These are phyloP conservation scores for Drosophila kanapiae DNA, from an alignment of 1,140 invertebrate genomes.

Conservation along the genomic window DNA sequence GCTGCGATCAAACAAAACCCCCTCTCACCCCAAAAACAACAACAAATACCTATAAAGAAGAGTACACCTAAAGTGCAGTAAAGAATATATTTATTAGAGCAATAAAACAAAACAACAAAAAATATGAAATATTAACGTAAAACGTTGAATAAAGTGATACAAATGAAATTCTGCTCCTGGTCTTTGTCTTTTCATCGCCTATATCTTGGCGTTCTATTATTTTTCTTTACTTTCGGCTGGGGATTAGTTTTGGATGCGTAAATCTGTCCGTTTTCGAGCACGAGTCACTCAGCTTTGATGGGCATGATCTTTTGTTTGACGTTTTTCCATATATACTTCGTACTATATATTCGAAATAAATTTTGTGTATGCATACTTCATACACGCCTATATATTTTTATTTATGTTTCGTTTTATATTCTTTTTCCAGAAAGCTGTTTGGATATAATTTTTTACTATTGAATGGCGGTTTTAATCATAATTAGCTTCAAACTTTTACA, in stretches of 20 bases:
- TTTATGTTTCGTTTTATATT: too few relatives aligned
- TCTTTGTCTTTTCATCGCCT: constrained; percentile 11
- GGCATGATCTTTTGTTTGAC: constrained; percentile 37
- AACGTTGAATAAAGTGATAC: constrained; percentile 79
- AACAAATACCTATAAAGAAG: constrained; percentile 17
- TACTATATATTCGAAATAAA: neutral
- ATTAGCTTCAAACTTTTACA: neutral
- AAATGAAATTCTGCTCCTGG: constrained; percentile 40
- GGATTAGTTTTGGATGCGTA: constrained; percentile 44
- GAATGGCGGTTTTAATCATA: too few relatives aligned
- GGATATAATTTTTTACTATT: neutral
- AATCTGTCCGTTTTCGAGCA: constrained; percentile 39
- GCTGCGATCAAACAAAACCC: constrained; percentile 29
- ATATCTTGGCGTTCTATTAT: constrained; percentile 25
- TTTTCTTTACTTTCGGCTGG: constrained; percentile 27
- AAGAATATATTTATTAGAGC: constrained; percentile 38
- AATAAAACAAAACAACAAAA: constrained; percentile 48
- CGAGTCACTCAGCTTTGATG: constrained; percentile 37
- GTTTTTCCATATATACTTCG: constrained; percentile 18
- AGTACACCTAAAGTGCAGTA: constrained; percentile 30
- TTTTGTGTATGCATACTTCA: neutral
- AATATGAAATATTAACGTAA: constrained; percentile 62
- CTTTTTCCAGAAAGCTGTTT: neutral
- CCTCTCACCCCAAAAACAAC: constrained; percentile 21
- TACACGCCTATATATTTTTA: neutral